A percentile compares a stretch with the other conserved stretches of the same genome.
These are phyloP conservation scores for Tyrophagus putrescentiae DNA, from an alignment of 1,140 invertebrate species.

Conservation along the genomic window DNA sequence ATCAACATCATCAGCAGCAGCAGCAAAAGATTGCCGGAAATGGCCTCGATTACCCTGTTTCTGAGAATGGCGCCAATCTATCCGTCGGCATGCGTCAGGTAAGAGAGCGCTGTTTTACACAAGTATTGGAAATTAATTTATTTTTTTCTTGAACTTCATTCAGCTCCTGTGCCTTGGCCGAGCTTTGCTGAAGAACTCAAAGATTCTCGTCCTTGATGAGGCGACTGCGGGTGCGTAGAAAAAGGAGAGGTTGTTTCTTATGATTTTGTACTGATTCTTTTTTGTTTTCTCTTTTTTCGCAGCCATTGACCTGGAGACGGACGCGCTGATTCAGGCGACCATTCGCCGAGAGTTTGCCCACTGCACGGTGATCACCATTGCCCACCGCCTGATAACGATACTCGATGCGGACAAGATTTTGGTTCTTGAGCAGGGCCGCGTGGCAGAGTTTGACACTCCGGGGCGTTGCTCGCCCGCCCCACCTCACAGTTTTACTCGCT, in stretches of 20 bases:
- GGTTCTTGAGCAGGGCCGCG: constrained; percentile 5
- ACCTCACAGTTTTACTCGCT: constrained; percentile 13
- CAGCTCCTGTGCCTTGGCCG: constrained; percentile 40
- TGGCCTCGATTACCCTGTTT: constrained; percentile 23
- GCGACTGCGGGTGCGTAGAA: too few species aligned
- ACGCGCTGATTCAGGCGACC: constrained; percentile 31
- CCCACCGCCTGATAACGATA: constrained; percentile 37
- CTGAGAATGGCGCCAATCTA: constrained; percentile 25
- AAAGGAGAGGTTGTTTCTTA: constrained; percentile 49
- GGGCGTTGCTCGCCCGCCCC: constrained; percentile 4
- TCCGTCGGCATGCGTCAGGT: constrained; percentile 33
- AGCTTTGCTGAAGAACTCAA: constrained; percentile 40
- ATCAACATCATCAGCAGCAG: too few species aligned
- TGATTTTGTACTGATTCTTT: too few species aligned
- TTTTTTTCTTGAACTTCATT: too few species aligned
- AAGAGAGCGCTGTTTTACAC: too few species aligned
- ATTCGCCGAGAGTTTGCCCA: constrained; percentile 33
- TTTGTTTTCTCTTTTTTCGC: too few species aligned
- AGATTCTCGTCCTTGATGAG: constrained; percentile 65
- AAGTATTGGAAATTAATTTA: too few species aligned
- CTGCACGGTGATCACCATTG: constrained; percentile 43
- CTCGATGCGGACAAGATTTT: constrained; percentile 9
- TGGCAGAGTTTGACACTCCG: constrained; percentile 21
- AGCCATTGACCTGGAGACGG: constrained; percentile 52
- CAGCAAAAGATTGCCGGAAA: too few species aligned